These are phyloP conservation scores for Balaenoptera acutorostrata DNA, from an alignment of 2,113 vertebrate species.

Conservation along the genomic window DNA sequence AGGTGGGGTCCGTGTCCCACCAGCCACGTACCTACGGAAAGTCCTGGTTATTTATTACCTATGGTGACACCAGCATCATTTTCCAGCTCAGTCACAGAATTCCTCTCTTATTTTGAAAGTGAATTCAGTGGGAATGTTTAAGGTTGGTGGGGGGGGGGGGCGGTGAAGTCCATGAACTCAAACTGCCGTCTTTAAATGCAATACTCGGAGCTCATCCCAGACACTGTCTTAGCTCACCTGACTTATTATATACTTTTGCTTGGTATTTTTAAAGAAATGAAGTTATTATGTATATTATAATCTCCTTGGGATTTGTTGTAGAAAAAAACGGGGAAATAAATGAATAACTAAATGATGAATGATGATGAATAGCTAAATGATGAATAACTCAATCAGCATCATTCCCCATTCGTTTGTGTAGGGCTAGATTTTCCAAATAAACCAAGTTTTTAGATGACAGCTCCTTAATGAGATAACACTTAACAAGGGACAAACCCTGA, in stretches of 20 bases:
- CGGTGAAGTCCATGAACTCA: not conserved
- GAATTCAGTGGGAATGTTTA: not conserved
- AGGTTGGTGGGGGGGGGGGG: not conserved
- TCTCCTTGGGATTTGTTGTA: too few species aligned
- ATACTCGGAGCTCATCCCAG: not conserved
- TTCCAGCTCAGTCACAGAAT: not conserved
- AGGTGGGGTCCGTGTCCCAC: rapidly evolving
- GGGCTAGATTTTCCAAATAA: not conserved
- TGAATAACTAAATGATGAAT: not conserved
- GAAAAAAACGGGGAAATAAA: not conserved
- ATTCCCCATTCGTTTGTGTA: too few species aligned
- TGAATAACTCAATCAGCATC: too few species aligned
- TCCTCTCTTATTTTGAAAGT: not conserved
- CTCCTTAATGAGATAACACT: not conserved
- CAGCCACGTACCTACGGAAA: rapidly evolving
- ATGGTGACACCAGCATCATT: not conserved
- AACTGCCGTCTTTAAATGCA: not conserved
- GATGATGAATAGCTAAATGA: not conserved
- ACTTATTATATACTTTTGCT: not conserved
- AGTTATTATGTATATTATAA: not conserved
- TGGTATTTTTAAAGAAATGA: not conserved
- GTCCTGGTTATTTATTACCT: not conserved
- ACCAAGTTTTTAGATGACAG: not conserved
- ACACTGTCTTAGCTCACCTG: not conserved
- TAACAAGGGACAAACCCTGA: not conserved